Evolutionary conservation across 2,797 vertebrate species (phyloP).

Genomic region (Echeneis naucrates): DNA sequence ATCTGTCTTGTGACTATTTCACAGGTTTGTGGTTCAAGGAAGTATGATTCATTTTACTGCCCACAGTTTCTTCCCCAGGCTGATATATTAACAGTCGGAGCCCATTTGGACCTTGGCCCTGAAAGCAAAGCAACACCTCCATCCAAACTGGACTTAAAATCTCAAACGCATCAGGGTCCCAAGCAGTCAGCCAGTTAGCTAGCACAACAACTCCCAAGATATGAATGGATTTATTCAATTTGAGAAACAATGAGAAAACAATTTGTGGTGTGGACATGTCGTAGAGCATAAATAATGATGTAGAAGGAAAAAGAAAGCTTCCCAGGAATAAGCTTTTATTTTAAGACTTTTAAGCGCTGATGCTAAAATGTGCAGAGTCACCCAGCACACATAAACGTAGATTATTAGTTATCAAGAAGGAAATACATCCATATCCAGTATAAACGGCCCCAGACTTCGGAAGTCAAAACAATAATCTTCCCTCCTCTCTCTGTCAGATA

Average conservation of each 20-base stretch:
- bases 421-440: constrained; percentile 7
- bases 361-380: constrained; percentile 26
- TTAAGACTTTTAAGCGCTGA: not conserved
- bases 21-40: constrained; percentile 35
- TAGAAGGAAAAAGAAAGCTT: not conserved
- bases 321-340: not conserved
- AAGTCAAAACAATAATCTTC: constrained; percentile 65
- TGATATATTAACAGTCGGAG: constrained; percentile 51
- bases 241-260: constrained; percentile 1
- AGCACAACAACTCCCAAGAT: not conserved
- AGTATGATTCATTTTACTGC: constrained; percentile 24
- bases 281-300: not conserved
- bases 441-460: constrained; percentile 56
- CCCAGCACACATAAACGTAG: constrained; percentile 23
- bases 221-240: constrained; percentile 35
- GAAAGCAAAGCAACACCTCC: constrained; percentile 29
- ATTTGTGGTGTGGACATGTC: not conserved
- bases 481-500: constrained; percentile 20
- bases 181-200: constrained; percentile 11
- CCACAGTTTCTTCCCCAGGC: constrained; percentile 43
- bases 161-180: constrained; percentile 47
- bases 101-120: constrained; percentile 56
- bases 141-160: constrained; percentile 42
- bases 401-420: constrained; percentile 10
- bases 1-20: constrained; percentile 36